Evolutionary conservation across 2,797 vertebrate species (phyloP), one percentile per base, ranked within the genome.

Genomic region (Psittacula derbiana): DNA sequence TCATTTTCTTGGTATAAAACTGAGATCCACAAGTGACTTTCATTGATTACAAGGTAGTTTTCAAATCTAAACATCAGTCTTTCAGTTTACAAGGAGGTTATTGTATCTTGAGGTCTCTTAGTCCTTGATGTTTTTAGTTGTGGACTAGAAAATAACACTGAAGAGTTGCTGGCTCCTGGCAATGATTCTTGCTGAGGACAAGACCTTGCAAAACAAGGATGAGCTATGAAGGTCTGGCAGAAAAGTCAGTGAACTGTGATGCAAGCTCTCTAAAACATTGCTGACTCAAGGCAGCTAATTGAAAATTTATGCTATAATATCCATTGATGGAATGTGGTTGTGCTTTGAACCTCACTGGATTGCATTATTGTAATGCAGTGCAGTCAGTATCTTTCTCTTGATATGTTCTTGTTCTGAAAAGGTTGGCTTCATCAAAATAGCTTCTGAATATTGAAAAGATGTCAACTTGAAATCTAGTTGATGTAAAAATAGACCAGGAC

Each of bases 221-320:
- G 75, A 95, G 46, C 66, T 89, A 33, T 80, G 88, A 92, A 93
- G 80, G 87, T 88, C 92, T 95, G 89, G 75, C 69, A 86, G 16
- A 49, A 74, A 53, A 78, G n/a, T 62, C 1, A 0, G 86, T 88
- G 75, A 88, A 46, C 36, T 84, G n/a, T 82, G 73, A 27, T 87
- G 58, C 28, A 58, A 71, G 61, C 49, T 93, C 50, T 74, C 20
- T 80, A 70, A 88, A 94, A 85, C 66, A 88, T 60, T 93, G 94
- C 92, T 97, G 95, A 93, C 87, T 95, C 79, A 92, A 62, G 90
- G 55, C 58, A 73, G 61, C 80, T 95, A 88, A 94, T 67, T 89
- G 87, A 80, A 94, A 83, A 92, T 92, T 46, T 83, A 74, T 92
- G 80, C 82, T 58, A 0, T 71, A 71, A 60, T 80, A 71, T 36